Base-by-base conservation (phyloP, 2,888 invertebrate species). In the Doris montereyensis region DNA sequence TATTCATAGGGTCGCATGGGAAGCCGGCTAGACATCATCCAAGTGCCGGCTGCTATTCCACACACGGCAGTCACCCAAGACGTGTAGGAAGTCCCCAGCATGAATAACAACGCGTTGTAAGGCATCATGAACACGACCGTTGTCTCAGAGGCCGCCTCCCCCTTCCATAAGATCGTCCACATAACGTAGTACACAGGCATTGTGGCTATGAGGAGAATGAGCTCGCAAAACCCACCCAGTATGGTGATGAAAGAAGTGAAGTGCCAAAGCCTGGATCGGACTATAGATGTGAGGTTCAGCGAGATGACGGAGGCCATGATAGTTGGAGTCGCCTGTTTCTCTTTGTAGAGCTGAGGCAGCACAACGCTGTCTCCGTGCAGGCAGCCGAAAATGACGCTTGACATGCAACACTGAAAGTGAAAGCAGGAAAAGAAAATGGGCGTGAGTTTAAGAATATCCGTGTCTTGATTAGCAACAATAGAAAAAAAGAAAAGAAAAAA, bases 111-210 rank as follows among this genome's bases (percentile, higher is more conserved):
- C 4, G 83, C 81, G 78, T 87, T 86, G 57, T 87, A 60, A 4
- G 88, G 88, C 58, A 87, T 79, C 4, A 84, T 77, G 79, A 88
- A 88, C 75, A 88, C 87, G 3, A 87, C 87, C 26, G 84, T 79
- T 52, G 86, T 82, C 75, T 89, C 89, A 1, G 85, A 84, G 60
- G 86, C 72, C 8, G 86, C 74, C 34, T 78, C 8, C 1, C 85
- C 83, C 30, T 81, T 74, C 88, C 88, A 89, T 65, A 88, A 75
- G n/a, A 88, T 82, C 4, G 84, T 85, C 85, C 85, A 86, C 5
- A 87, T 81, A 4, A 86, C 83, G 58, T 84, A 84, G 82, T 84
- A 88, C 35, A 85, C 82, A 5, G 89, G 88, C 5, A 85, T 35
- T 2, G 83, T 82, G 8, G 77, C 70, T 21, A 86, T 30, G 10